Base-by-base conservation (phyloP, 2,888 invertebrate genomes). In the Dryocosmus kuriphilus region DNA sequence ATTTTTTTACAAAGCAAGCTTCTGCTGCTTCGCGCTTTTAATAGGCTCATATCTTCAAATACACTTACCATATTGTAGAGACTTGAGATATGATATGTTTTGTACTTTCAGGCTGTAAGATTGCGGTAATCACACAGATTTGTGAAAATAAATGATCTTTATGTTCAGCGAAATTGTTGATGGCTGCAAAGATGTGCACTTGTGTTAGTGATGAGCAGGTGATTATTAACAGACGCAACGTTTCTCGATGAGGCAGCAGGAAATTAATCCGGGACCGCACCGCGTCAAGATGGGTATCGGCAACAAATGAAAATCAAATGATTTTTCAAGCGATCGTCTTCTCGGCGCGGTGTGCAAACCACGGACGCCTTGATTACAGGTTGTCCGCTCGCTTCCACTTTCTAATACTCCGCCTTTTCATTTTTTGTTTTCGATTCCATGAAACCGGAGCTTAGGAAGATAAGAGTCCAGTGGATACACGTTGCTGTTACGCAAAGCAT, bases 331-430 rank as follows among this genome's bases (percentile, higher is more conserved):
- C 65, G 78, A 81, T 79, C 76, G 79, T 76, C 77, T 77, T 77
- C 16, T 9, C 30, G 51, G 30, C 9, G 4, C 27, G 46, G 27
- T 27, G 67, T n/a, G 71, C 46, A 24, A 84, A 80, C 71, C 80
- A 79, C 79, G 81, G 85, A 86, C 87, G 83, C 84, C 85, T 87
- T 89, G 87, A 89, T 89, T 89, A 87, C 85, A 84, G 86, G 88
- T 85, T 89, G 86, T 85, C 86, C 77, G 76, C 78, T 79, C 82
- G 82, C 83, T 83, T 80, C 87, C 87, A 86, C 89, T 89, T 89
- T 89, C 89, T 88, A 89, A 89, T 89, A 84, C 83, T 38, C 32
- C 5, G 38, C 24, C 22, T 63, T 63, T 35, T 63, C 14, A 22
- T 65, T 71, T 46, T 41, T 51, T 71, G 4, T 71, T 41, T 27